phyloP scores from a whole-genome alignment of 2,888 invertebrate species.

The Branchellion lobata region DNA sequence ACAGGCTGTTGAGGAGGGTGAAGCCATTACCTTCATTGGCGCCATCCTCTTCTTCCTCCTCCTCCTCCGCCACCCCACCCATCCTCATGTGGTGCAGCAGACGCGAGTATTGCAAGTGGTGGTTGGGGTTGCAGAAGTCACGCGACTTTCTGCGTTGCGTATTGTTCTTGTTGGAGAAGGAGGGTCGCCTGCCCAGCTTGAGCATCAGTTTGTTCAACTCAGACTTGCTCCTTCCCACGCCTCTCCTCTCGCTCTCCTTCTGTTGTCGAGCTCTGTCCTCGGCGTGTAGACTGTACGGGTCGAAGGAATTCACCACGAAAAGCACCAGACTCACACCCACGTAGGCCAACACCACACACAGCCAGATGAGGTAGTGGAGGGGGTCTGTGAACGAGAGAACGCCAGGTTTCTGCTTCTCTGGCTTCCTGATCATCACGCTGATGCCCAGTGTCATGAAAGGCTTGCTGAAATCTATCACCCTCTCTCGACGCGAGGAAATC shows the following conservation, averaged over 20 bases:
- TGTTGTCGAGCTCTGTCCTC: conserved; percentile 50
- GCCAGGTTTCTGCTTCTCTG: conserved; percentile 85
- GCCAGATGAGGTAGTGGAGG: conserved; percentile 94
- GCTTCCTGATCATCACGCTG: conserved; percentile 90
- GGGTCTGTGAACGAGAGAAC: conserved; percentile 97
- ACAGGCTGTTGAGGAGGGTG: conserved; percentile 31
- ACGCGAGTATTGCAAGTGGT: background rate
- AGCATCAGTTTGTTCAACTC: conserved; percentile 14
- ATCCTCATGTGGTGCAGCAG: conserved; percentile 88
- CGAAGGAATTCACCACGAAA: conserved; percentile 92
- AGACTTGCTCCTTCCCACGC: background rate
- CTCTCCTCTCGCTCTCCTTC: background rate
- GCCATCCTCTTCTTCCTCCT: background rate
- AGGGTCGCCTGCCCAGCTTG: conserved; percentile 31
- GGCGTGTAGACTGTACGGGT: conserved; percentile 90
- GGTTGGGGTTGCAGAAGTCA: background rate
- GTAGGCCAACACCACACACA: conserved; percentile 80
- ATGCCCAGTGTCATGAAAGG: conserved; percentile 95
- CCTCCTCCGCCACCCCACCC: background rate
- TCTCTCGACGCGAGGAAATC: conserved; percentile 85
- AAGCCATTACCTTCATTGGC: conserved; percentile 30
- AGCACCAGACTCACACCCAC: conserved; percentile 93
- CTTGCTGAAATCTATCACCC: conserved; percentile 94
- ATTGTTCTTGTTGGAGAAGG: conserved; percentile 64
- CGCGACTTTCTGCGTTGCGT: conserved; percentile 74